A percentile compares a stretch with the other conserved stretches of the same genome.
Evolutionary conservation across 2,797 vertebrate species (phyloP).

Genomic region (Sebastes iracundus): DNA sequence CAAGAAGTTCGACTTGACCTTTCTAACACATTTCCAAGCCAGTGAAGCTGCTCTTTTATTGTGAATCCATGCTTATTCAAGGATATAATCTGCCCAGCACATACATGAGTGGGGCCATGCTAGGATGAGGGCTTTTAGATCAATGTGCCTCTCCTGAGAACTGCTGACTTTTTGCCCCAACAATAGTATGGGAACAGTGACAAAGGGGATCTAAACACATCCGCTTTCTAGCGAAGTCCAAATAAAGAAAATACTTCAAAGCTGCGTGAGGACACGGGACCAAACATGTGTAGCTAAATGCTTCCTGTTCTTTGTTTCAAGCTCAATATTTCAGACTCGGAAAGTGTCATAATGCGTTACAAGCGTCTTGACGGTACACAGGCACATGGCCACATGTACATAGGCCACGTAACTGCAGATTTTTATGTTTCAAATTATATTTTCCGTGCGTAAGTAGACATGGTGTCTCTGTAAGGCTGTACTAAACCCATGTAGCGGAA

Average conservation of each 20-base stretch:
- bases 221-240: conserved; percentile 33
- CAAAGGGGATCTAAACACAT: conserved; percentile 61
- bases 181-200: conserved; percentile 76
- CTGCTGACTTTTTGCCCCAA: conserved; percentile 84
- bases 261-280: conserved; percentile 13
- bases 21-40: conserved; percentile 83
- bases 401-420: too few relatives aligned
- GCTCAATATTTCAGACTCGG: conserved; percentile 4
- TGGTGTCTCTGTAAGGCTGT: too few relatives aligned
- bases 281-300: conserved; percentile 2
- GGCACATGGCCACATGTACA: too few relatives aligned
- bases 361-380: neutral
- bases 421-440: neutral
- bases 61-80: conserved; percentile 84
- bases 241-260: conserved; percentile 21
- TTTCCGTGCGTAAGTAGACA: neutral
- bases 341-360: neutral
- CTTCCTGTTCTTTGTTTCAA: conserved; percentile 29
- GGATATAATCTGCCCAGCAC: conserved; percentile 83
- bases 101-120: conserved; percentile 70
- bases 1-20: conserved; percentile 85
- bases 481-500: too few relatives aligned
- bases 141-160: conserved; percentile 84
- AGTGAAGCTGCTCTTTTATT: conserved; percentile 83
- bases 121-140: conserved; percentile 88